phyloP scores from a whole-genome alignment of 1,140 invertebrate species.

The Pogonomyrmex barbatus region DNA sequence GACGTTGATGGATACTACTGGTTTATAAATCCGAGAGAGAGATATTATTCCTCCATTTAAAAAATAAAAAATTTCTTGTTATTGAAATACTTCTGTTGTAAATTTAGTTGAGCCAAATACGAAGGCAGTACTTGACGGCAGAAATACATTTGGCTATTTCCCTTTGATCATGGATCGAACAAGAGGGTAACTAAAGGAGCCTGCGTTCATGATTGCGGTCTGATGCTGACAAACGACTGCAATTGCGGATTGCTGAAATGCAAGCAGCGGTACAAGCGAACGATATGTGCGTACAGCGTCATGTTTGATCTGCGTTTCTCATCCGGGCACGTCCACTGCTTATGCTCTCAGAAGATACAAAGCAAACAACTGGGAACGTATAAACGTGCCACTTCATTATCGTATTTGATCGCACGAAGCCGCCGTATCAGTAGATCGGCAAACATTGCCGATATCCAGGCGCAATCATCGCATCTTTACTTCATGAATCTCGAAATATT shows the following conservation, averaged over 20 bases:
- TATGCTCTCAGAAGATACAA: conserved; percentile 50
- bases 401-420: conserved; percentile 72
- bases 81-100: neutral
- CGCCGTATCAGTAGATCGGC: conserved; percentile 54
- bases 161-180: conserved; percentile 34
- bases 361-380: conserved; percentile 41
- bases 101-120: neutral
- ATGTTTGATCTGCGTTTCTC: conserved; percentile 59
- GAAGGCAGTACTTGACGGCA: neutral
- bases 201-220: conserved; percentile 29
- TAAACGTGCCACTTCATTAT: conserved; percentile 77
- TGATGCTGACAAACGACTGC: conserved; percentile 58
- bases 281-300: conserved; percentile 31
- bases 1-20: neutral
- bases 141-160: neutral
- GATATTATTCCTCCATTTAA: neutral
- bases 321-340: conserved; percentile 51
- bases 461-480: neutral
- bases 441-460: conserved; percentile 41
- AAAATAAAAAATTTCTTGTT: conserved; percentile 6
- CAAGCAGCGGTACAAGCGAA: conserved; percentile 24
- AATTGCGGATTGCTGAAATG: conserved; percentile 50
- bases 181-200: conserved; percentile 15
- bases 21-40: conserved; percentile 19
- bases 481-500: neutral